A percentile compares a stretch with the other conserved stretches of the same genome.
Conservation (phyloP, 2,888 invertebrate genomes). For the Poecilobothrus nobilitatus region DNA sequence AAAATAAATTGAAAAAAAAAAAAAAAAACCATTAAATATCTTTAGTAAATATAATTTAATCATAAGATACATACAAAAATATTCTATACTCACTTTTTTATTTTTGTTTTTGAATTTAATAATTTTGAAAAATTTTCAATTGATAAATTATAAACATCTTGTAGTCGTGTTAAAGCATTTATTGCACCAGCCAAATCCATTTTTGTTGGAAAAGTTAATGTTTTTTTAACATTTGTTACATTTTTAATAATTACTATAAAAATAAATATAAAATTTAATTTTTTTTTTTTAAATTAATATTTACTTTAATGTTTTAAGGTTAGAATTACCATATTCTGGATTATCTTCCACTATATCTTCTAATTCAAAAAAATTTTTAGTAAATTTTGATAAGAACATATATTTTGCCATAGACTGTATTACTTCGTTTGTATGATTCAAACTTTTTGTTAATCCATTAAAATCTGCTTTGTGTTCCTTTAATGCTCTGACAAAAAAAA, state of each 20-base stretch:
- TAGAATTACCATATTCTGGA: background rate
- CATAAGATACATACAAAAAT: too few relatives aligned
- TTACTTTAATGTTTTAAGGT: too few relatives aligned
- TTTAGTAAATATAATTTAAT: too few relatives aligned
- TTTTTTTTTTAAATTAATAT: too few relatives aligned
- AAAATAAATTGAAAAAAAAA: too few relatives aligned
- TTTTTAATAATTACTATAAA: too few relatives aligned
- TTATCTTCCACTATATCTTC: background rate
- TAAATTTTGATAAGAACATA: background rate
- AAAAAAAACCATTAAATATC: too few relatives aligned
- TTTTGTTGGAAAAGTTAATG: background rate
- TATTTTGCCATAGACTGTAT: background rate
- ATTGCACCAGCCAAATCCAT: background rate
- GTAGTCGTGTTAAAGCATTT: background rate
- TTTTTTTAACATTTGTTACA: background rate
- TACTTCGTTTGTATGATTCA: background rate
- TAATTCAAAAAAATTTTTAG: background rate
- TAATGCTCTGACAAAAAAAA: background rate
- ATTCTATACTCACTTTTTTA: too few relatives aligned
- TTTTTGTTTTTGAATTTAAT: background rate
- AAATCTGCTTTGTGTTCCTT: background rate
- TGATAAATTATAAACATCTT: background rate
- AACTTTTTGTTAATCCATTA: background rate
- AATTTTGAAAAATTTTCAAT: background rate
- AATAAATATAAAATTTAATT: too few relatives aligned